These are phyloP conservation scores for Pomacea canaliculata DNA, from an alignment of 2,888 invertebrate genomes.

Conservation along the genomic window DNA sequence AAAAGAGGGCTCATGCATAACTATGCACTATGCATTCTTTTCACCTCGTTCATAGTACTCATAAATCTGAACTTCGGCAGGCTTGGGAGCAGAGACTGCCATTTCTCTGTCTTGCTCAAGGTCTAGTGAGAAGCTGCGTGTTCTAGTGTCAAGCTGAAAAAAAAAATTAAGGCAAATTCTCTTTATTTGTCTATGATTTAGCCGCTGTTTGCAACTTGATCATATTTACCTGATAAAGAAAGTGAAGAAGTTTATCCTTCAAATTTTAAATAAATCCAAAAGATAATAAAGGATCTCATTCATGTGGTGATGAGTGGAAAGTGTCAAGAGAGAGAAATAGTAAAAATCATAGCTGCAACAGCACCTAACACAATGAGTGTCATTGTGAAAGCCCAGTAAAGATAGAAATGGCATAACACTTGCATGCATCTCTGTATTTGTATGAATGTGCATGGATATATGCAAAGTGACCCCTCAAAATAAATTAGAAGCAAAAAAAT, in stretches of 20 bases:
- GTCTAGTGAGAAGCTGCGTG: constrained; percentile 60
- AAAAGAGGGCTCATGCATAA: no score
- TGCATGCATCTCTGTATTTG: no score
- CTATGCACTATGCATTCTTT: constrained; percentile 61
- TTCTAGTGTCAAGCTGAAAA: constrained; percentile 40
- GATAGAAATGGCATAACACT: no score
- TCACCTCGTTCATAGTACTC: constrained; percentile 94
- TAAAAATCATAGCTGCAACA: no score
- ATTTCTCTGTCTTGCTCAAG: constrained; percentile 71
- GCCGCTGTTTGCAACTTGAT: no score
- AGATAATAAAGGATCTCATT: neutral
- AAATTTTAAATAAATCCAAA: neutral
- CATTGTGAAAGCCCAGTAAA: no score
- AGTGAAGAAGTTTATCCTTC: neutral
- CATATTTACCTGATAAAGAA: neutral
- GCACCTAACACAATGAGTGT: no score
- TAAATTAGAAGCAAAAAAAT: no score
- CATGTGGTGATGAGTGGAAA: no score
- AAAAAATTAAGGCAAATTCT: neutral
- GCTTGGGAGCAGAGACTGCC: constrained; percentile 87
- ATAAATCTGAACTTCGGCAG: constrained; percentile 85
- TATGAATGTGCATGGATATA: no score
- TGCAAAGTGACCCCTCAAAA: no score
- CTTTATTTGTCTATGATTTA: neutral
- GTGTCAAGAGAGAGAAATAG: no score